A percentile compares a stretch with the other conserved stretches of the same genome.
Conservation (phyloP, 2,888 invertebrate genomes). For the Amphipoea oculea region DNA sequence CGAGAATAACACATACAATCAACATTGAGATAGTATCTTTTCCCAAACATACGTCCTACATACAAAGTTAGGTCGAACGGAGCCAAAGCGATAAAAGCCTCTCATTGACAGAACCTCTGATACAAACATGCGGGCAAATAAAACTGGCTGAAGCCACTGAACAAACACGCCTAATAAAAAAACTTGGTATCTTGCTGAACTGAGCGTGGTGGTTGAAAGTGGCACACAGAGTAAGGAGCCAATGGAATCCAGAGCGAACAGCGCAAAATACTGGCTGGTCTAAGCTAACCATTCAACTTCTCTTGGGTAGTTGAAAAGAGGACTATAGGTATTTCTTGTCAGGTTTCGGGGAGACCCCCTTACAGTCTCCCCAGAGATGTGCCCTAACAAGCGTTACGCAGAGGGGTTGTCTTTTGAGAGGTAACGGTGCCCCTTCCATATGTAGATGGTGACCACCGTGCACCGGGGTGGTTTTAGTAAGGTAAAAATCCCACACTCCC, state of each 20-base stretch:
- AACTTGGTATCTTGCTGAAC: slow-evolving; percentile 40
- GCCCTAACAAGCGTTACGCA: too few relatives aligned
- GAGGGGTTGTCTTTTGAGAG: too few relatives aligned
- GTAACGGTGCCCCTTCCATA: too few relatives aligned
- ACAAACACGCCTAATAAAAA: slow-evolving; percentile 44
- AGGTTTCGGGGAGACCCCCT: too few relatives aligned
- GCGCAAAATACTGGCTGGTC: background rate
- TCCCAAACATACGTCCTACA: slow-evolving; percentile 14
- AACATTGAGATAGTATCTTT: slow-evolving; percentile 1
- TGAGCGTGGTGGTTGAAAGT: slow-evolving; percentile 5
- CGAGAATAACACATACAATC: background rate
- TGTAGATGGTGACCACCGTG: too few relatives aligned
- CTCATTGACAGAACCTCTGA: slow-evolving; percentile 35
- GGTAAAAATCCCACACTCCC: too few relatives aligned
- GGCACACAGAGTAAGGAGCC: slow-evolving; percentile 15
- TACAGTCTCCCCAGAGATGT: too few relatives aligned
- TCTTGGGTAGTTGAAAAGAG: background rate
- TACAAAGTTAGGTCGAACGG: slow-evolving; percentile 18
- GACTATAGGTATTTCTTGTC: background rate
- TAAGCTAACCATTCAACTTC: too few relatives aligned
- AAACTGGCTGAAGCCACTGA: slow-evolving; percentile 30
- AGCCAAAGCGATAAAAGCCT: slow-evolving; percentile 29
- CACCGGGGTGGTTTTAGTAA: too few relatives aligned
- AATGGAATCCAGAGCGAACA: slow-evolving; percentile 4
- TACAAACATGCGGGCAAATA: slow-evolving; percentile 55